Percentiles rank a stretch among this genome's conserved stretches.
phyloP scores from a whole-genome alignment of 2,113 vertebrate genomes.

The Gallinago jamesoni region DNA sequence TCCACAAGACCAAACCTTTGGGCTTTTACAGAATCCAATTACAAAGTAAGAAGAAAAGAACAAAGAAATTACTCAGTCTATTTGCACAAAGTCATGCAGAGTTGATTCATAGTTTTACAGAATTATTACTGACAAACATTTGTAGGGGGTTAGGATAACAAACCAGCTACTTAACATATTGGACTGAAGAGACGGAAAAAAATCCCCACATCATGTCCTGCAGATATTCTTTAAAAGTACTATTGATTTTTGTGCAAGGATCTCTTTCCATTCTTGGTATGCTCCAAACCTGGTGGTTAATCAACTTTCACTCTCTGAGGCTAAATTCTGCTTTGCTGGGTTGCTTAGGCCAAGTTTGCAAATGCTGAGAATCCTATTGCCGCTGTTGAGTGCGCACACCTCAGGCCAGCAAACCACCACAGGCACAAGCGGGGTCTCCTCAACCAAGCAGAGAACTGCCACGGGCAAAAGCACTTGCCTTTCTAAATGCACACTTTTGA shows the following conservation, averaged over 20 bases:
- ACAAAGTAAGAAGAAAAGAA: slow-evolving; percentile 78
- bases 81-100: slow-evolving; percentile 77
- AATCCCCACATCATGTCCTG: background rate
- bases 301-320: background rate
- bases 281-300: background rate
- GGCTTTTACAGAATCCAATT: slow-evolving; percentile 81
- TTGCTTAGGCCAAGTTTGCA: background rate
- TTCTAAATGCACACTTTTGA: background rate
- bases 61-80: slow-evolving; percentile 83
- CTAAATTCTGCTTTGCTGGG: background rate
- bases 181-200: background rate
- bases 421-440: background rate
- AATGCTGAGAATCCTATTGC: background rate
- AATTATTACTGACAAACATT: slow-evolving; percentile 74
- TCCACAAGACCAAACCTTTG: slow-evolving; percentile 80
- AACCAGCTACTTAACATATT: slow-evolving; percentile 26
- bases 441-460: background rate
- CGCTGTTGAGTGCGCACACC: background rate
- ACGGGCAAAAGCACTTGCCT: background rate
- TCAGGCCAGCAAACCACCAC: background rate
- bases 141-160: slow-evolving; percentile 53
- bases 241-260: background rate
- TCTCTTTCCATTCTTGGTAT: background rate
- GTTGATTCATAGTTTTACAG: slow-evolving; percentile 78
- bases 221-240: background rate